Percentiles rank a stretch among this genome's conserved stretches.
Conservation (phyloP, 37 sponge, comb jelly and placozoan species). For the Chondrilla cf. caribensis region DNA sequence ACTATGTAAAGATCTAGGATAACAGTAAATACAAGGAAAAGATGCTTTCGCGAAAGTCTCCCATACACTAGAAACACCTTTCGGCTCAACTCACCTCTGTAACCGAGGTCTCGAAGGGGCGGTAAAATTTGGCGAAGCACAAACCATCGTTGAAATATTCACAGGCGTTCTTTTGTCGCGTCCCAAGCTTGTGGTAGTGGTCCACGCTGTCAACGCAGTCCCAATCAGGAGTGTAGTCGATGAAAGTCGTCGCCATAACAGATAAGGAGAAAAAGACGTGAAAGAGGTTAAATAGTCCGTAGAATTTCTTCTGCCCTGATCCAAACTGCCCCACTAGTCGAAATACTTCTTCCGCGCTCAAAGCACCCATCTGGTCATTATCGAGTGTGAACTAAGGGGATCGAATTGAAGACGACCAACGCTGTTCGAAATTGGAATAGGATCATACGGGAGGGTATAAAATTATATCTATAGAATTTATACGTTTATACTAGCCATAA, state of each 20-base stretch:
- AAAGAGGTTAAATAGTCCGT: background rate
- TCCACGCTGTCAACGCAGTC: background rate
- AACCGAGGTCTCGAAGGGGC: background rate
- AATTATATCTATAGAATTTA: too few species aligned
- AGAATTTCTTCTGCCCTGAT: background rate
- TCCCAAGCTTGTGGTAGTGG: background rate
- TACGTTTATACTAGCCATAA: too few species aligned
- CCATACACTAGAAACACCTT: too few species aligned
- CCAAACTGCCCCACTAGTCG: background rate
- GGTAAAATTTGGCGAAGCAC: background rate
- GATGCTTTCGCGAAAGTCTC: too few species aligned
- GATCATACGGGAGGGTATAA: too few species aligned
- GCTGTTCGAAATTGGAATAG: too few species aligned
- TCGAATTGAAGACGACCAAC: too few species aligned
- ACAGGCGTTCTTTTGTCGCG: background rate
- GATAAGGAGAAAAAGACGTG: background rate
- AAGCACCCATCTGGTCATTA: background rate
- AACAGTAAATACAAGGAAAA: too few species aligned
- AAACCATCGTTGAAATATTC: background rate
- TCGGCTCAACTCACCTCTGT: background rate
- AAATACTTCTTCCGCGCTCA: background rate
- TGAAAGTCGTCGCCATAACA: background rate
- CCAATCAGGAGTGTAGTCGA: conserved; percentile 8
- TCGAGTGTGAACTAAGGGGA: too few species aligned
- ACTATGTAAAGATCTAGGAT: too few species aligned